Evolutionary conservation across 1,140 invertebrate genomes (phyloP), one percentile per base, ranked within the genome.

Genomic region (Drosophila jambulina): DNA sequence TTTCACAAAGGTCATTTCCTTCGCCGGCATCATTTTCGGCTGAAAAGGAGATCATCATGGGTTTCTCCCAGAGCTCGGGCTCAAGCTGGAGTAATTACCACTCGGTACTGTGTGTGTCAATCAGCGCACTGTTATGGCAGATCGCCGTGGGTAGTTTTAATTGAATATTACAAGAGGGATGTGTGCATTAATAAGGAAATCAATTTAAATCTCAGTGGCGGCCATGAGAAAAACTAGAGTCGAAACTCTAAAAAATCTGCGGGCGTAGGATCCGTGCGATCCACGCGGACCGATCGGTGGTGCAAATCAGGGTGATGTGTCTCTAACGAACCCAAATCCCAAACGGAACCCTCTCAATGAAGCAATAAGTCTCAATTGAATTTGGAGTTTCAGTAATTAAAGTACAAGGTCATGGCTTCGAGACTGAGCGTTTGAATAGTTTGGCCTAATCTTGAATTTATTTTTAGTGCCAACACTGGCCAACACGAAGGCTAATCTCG

Each of bases 131-230:
- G 63, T 29, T 17, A 34, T 56, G 57, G 48, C 51, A 17, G 51
- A 54, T 56, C 53, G 49, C 78, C 80, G 84, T 85, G 85, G 81
- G 85, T 75, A 56, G 59, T 91, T 84, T 91, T 87, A 91, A 91
- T 91, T 91, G 80, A 86, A 87, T 91, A 87, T 86, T 91, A 91
- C 80, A 87, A 91, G 86, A 86, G 86, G 86, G 86, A 90, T 91
- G 87, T 86, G 87, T 91, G 83, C 87, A 74, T 86, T 91, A 91
- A 91, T 91, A 91, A 91, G 87, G 87, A 91, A 91, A 91, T 91
- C 82, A 91, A 91, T 91, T 91, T 91, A 91, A 91, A 91, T 91
- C 87, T 83, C 87, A 84, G 86, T 53, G 38, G 49, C 68, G 59
- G 38, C 49, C 87, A 91, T 90, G 82, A 90, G 86, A 90, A 90